These are phyloP conservation scores for Parnassius mnemosyne DNA, from an alignment of 2,888 invertebrate species.

Conservation along the genomic window DNA sequence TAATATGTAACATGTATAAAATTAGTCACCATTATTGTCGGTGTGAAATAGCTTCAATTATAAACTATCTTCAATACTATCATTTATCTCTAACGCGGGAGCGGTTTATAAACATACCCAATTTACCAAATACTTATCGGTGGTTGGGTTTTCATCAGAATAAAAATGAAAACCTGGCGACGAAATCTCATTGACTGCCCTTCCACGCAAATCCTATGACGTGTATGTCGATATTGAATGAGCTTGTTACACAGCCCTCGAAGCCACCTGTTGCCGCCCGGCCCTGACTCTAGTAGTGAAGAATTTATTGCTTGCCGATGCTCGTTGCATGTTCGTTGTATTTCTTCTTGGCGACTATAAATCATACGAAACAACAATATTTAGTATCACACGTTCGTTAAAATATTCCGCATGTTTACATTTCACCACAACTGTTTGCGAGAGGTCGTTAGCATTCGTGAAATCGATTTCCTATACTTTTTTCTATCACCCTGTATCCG, in stretches of 20 bases:
- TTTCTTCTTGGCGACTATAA: slow-evolving; percentile 19
- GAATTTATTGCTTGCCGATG: slow-evolving; percentile 23
- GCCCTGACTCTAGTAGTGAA: slow-evolving; percentile 17
- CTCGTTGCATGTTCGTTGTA: slow-evolving; percentile 21
- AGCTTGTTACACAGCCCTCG: slow-evolving; percentile 18
- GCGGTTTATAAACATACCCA: too few species aligned
- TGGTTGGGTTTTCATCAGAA: too few species aligned
- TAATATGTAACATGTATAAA: too few species aligned
- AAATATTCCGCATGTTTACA: slow-evolving; percentile 10
- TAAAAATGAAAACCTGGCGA: too few species aligned
- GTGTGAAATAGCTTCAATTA: too few species aligned
- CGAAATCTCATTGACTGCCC: slow-evolving; percentile 30
- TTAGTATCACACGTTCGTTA: slow-evolving; percentile 10
- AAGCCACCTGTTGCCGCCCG: slow-evolving; percentile 23
- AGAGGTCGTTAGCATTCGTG: slow-evolving; percentile 20
- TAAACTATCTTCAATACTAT: too few species aligned
- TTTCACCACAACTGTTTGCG: slow-evolving; percentile 13
- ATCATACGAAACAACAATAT: slow-evolving; percentile 19
- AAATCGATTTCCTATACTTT: slow-evolving; percentile 13
- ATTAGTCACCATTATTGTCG: too few species aligned
- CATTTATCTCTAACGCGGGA: too few species aligned
- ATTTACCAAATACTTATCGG: too few species aligned
- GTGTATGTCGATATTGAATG: slow-evolving; percentile 22
- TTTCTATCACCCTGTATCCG: slow-evolving; percentile 6
- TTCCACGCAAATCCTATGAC: slow-evolving; percentile 27